Base-by-base conservation (phyloP, 2,797 vertebrate genomes). In the Sardinella longiceps region DNA sequence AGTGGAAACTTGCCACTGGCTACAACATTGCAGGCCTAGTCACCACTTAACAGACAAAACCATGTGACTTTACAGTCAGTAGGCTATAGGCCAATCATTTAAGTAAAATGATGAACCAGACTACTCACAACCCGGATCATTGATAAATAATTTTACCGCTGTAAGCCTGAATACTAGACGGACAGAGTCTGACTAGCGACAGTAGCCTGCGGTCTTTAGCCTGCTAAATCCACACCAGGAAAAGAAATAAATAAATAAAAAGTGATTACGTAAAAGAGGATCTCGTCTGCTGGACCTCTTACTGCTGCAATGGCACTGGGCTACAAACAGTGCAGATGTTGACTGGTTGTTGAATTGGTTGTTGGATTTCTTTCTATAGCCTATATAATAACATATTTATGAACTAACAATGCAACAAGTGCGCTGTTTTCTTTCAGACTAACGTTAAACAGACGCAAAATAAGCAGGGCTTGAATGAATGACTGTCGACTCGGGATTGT, bases 1-100 rank as follows among this genome's bases (percentile, higher is more conserved):
- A 37, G 43, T 90, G 92, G 90, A 93, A 93, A 92, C 66, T 84
- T 85, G 81, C 86, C 82, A 81, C 15, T 46, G 84, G 85, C 50
- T 30, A 84, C 83, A 89, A 80, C 45, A 58, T 25, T 86, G 82
- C 81, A 81, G 90, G 87, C 83, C 74, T 80, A 20, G 83, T 86
- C 66, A 39, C 37, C 39, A 15, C 20, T 30, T 83, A 70, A 87
- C 70, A 85, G 48, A 84, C 88, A 86, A 86, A 85, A 77, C 85
- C 89, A 87, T 81, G 83, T 89, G 83, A 85, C 39, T 1, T 10
- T 56, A 83, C 39, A 48, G 28, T 58, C 82, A 81, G 1, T 70
- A 18, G 30, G 63, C n/a, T n/a, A n/a, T n/a, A n/a, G n/a, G n/a
- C n/a, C n/a, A n/a, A n/a, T n/a, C n/a, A n/a, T n/a, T n/a, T n/a